These are phyloP conservation scores for Dunckerocampus dactyliophorus DNA, from an alignment of 2,113 vertebrate genomes.

Conservation along the genomic window DNA sequence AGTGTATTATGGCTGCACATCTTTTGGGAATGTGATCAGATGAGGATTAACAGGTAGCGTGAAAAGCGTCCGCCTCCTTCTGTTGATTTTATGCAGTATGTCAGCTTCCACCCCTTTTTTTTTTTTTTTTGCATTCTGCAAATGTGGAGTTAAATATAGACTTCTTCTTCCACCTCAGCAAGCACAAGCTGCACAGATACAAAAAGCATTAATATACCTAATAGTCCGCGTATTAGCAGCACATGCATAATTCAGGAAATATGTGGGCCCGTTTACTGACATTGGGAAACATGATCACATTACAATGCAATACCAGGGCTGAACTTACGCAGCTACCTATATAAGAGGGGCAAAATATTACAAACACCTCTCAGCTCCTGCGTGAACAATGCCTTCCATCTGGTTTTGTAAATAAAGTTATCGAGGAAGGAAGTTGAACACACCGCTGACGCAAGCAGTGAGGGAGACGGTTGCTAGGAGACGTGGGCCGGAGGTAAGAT, in stretches of 20 bases:
- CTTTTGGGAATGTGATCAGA: background rate
- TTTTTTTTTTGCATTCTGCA: slow-evolving; percentile 15
- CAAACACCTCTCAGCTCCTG: slow-evolving; percentile 3
- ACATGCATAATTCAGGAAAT: slow-evolving; percentile 38
- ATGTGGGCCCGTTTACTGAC: background rate
- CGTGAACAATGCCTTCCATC: slow-evolving; percentile 16
- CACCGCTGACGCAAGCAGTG: slow-evolving; percentile 51
- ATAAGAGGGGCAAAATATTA: background rate
- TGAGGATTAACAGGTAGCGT: slow-evolving; percentile 5
- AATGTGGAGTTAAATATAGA: slow-evolving; percentile 58
- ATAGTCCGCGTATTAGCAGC: slow-evolving; percentile 24
- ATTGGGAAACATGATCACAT: too few species aligned
- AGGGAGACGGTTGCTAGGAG: slow-evolving; percentile 64
- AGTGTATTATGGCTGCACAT: background rate
- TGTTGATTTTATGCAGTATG: slow-evolving; percentile 20
- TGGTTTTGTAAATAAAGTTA: slow-evolving; percentile 68
- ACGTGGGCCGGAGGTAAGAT: slow-evolving; percentile 50
- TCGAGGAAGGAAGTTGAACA: slow-evolving; percentile 56
- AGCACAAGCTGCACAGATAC: slow-evolving; percentile 23
- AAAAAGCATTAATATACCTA: slow-evolving; percentile 20
- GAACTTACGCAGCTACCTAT: too few species aligned
- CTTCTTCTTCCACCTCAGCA: slow-evolving; percentile 32
- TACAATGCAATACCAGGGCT: too few species aligned
- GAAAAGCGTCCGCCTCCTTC: slow-evolving; percentile 19
- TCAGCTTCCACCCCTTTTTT: slow-evolving; percentile 23